Evolutionary conservation across 2,888 invertebrate genomes (phyloP).

Genomic region (Boloria selene): DNA sequence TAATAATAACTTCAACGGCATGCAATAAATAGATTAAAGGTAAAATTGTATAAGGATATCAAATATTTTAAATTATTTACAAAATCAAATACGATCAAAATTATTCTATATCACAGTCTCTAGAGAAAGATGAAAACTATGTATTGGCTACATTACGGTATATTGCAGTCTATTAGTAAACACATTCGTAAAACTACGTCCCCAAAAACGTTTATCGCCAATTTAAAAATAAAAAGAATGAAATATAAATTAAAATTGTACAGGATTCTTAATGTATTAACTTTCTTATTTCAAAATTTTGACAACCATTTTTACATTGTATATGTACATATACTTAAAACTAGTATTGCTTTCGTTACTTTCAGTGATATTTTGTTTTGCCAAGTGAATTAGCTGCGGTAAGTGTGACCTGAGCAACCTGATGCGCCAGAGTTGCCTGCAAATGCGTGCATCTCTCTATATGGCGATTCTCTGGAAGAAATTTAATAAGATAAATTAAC

Average conservation of each 20-base stretch:
- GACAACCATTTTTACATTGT: conserved; percentile 57
- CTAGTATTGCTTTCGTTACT: conserved; percentile 78
- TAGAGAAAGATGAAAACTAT: conserved; percentile 70
- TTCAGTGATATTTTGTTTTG: conserved; percentile 73
- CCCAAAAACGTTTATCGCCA: conserved; percentile 34
- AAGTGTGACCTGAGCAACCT: conserved; percentile 74
- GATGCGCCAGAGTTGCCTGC: conserved; percentile 74
- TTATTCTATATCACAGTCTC: conserved; percentile 82
- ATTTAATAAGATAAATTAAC: background rate
- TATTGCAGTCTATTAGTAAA: conserved; percentile 73
- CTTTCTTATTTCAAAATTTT: conserved; percentile 53
- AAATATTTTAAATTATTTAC: conserved; percentile 76
- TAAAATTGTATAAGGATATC: conserved; percentile 81
- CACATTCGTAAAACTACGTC: conserved; percentile 65
- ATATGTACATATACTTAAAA: conserved; percentile 66
- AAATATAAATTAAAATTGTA: conserved; percentile 13
- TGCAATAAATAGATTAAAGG: conserved; percentile 66
- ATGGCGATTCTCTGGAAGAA: conserved; percentile 70
- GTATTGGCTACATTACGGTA: conserved; percentile 52
- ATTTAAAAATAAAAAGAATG: background rate
- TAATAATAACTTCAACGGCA: conserved; percentile 47
- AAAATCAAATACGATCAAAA: conserved; percentile 69
- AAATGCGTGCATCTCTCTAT: conserved; percentile 70
- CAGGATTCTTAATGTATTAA: conserved; percentile 36
- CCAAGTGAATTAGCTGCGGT: conserved; percentile 66